Percentiles rank a stretch among this genome's conserved stretches.
phyloP scores from a whole-genome alignment of 2,113 vertebrate species.

The Poecile atricapillus region DNA sequence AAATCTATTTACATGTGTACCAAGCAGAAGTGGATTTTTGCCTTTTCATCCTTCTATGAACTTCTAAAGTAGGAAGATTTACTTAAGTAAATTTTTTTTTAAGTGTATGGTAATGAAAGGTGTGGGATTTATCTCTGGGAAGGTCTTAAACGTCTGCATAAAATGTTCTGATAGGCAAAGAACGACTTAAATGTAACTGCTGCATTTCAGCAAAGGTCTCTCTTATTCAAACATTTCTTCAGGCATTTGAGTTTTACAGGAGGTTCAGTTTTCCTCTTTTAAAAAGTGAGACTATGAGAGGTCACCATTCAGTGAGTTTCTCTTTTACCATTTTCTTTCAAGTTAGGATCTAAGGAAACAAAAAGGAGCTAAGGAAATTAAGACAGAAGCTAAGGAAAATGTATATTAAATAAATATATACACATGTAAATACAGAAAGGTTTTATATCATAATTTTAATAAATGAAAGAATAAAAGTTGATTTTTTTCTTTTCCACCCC shows the following conservation, averaged over 20 bases:
- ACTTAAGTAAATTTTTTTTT: not conserved
- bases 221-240: not conserved
- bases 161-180: conserved; percentile 4
- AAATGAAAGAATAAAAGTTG: not conserved
- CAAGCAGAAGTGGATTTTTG: not conserved
- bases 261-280: not conserved
- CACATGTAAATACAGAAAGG: not conserved
- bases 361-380: not conserved
- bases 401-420: not conserved
- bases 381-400: not conserved
- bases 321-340: not conserved
- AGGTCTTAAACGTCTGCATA: not conserved
- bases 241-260: not conserved
- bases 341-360: not conserved
- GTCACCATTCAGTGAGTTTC: not conserved
- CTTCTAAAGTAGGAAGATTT: not conserved
- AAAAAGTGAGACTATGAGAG: not conserved
- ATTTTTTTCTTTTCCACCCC: not conserved
- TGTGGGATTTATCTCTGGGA: conserved; percentile 17
- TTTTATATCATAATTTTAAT: not conserved
- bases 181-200: not conserved
- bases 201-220: not conserved
- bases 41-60: not conserved
- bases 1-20: not conserved
- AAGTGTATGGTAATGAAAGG: not conserved